Conservation (phyloP, 1,140 invertebrate species). For the Caerostris darwini region DNA sequence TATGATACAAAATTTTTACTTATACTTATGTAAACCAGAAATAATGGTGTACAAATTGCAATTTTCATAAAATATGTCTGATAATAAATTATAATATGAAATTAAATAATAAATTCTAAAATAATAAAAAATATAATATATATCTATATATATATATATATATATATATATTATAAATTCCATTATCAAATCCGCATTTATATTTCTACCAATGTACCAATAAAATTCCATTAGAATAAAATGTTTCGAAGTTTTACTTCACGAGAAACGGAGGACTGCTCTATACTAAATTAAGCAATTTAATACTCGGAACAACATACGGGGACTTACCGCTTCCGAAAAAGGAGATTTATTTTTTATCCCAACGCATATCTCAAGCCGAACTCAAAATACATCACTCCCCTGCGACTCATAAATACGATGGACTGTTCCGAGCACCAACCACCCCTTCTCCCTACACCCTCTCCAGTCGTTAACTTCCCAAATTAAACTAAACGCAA, state of each 20-base stretch:
- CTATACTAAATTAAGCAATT: constrained; percentile 13
- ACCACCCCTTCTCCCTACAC: neutral
- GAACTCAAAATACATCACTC: constrained; percentile 22
- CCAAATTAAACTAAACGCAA: constrained; percentile 56
- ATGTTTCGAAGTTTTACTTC: neutral
- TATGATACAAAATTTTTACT: too few relatives aligned
- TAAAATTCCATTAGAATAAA: too few relatives aligned
- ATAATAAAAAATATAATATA: too few relatives aligned
- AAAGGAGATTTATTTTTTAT: constrained; percentile 3
- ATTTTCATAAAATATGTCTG: too few relatives aligned
- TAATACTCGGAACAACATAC: neutral
- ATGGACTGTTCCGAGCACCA: neutral
- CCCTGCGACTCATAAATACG: constrained; percentile 39
- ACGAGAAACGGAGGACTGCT: neutral
- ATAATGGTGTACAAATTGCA: too few relatives aligned
- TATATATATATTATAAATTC: too few relatives aligned
- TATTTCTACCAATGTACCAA: too few relatives aligned
- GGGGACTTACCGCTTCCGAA: neutral
- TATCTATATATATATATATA: too few relatives aligned
- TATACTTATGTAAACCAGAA: too few relatives aligned
- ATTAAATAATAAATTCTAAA: too few relatives aligned
- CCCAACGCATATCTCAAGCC: constrained; percentile 36
- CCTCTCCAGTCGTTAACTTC: constrained; percentile 35
- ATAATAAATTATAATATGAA: too few relatives aligned
- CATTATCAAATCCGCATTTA: too few relatives aligned